These are phyloP conservation scores for Anarhynchus alexandrinus DNA, from an alignment of 2,113 vertebrate species.

Conservation along the genomic window DNA sequence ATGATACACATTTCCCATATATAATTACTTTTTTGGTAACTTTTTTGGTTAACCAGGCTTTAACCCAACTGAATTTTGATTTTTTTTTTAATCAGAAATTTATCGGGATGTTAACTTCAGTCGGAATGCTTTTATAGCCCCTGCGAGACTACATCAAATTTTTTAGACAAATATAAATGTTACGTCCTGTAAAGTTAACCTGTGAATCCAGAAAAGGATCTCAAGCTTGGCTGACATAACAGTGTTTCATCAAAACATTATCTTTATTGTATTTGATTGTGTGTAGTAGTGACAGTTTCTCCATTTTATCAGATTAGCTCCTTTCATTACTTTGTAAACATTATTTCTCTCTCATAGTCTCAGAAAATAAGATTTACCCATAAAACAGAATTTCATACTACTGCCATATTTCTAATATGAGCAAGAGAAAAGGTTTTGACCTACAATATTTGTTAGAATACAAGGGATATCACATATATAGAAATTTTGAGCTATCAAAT, in stretches of 20 bases:
- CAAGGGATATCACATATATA: neutral
- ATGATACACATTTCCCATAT: neutral
- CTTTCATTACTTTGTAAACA: neutral
- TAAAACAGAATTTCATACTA: neutral
- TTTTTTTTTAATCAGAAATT: neutral
- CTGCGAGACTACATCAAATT: neutral
- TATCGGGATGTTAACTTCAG: neutral
- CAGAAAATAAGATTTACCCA: neutral
- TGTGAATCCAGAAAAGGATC: neutral
- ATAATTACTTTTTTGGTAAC: neutral
- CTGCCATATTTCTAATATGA: neutral
- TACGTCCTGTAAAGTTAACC: neutral
- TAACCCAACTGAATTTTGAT: neutral
- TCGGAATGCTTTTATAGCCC: neutral
- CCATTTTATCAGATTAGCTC: neutral
- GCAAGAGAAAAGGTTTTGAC: neutral
- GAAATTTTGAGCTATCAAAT: neutral
- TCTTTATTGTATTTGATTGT: neutral
- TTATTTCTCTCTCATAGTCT: neutral
- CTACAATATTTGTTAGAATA: neutral
- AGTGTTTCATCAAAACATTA: neutral
- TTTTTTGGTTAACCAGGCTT: neutral
- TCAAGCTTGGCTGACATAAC: neutral
- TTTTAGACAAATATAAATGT: neutral
- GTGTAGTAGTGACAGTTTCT: neutral